Evolutionary conservation across 2,888 invertebrate species (phyloP).

Genomic region (Azorinus chamasolen): DNA sequence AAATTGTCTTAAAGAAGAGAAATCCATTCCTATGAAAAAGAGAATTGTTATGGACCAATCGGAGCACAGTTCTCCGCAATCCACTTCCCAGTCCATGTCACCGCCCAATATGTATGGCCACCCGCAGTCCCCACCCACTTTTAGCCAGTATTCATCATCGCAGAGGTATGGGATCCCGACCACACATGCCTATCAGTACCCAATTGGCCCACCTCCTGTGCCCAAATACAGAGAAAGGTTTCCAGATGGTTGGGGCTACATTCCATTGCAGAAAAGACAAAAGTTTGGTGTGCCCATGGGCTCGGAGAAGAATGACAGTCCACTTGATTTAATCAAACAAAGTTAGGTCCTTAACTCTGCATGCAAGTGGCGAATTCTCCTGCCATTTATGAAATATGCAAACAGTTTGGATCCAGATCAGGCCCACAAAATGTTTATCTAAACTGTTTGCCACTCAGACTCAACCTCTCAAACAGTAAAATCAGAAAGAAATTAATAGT

Average conservation of each 20-base stretch:
- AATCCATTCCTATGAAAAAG: constrained; percentile 63
- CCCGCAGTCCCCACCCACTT: constrained; percentile 36
- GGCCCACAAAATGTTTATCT: too few species aligned
- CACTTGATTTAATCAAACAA: constrained; percentile 55
- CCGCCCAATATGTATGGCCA: constrained; percentile 30
- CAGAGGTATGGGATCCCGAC: constrained; percentile 29
- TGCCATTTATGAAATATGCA: too few species aligned
- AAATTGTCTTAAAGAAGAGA: constrained; percentile 61
- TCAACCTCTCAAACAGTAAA: too few species aligned
- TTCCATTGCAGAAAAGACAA: constrained; percentile 55
- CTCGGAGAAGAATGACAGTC: constrained; percentile 44
- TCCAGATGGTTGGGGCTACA: constrained; percentile 57
- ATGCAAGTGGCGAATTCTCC: too few species aligned
- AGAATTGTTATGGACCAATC: constrained; percentile 54
- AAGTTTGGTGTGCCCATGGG: constrained; percentile 50
- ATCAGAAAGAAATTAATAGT: too few species aligned
- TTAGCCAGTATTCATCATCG: constrained; percentile 21
- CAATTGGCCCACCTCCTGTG: constrained; percentile 13
- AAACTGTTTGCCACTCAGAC: too few species aligned
- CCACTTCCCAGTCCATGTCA: constrained; percentile 22
- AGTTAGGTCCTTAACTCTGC: too few species aligned
- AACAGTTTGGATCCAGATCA: too few species aligned
- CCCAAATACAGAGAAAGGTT: constrained; percentile 55
- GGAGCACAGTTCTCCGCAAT: constrained; percentile 28
- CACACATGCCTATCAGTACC: background rate